Percentiles rank a stretch among this genome's conserved stretches.
Evolutionary conservation across 2,888 invertebrate species (phyloP).

Genomic region (Agrotis segetum): DNA sequence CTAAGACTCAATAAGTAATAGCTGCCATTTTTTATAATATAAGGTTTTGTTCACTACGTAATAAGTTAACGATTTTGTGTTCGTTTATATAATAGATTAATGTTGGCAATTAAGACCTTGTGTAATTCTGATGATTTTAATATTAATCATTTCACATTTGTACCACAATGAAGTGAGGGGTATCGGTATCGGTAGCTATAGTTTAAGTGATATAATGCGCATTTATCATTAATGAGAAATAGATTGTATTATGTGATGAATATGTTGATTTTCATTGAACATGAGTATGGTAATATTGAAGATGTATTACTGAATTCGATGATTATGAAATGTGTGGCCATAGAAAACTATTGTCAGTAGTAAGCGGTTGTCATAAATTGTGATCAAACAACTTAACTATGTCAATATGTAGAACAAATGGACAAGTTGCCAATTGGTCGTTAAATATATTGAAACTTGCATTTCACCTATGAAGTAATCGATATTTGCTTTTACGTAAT

Average conservation of each 20-base stretch:
- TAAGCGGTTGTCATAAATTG: conserved; percentile 47
- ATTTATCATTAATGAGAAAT: conserved; percentile 66
- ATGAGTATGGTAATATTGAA: conserved; percentile 57
- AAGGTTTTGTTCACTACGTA: conserved; percentile 73
- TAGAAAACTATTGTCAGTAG: conserved; percentile 60
- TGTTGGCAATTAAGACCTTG: conserved; percentile 64
- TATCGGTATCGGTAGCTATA: conserved; percentile 68
- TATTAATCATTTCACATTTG: conserved; percentile 52
- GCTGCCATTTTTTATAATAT: conserved; percentile 82
- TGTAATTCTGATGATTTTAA: conserved; percentile 47
- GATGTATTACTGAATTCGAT: conserved; percentile 54
- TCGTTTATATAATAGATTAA: conserved; percentile 71
- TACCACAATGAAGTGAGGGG: conserved; percentile 45
- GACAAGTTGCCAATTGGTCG: conserved; percentile 63
- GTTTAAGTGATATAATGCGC: conserved; percentile 70
- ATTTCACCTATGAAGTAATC: conserved; percentile 78
- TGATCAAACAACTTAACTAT: conserved; percentile 42
- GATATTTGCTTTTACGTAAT: conserved; percentile 84
- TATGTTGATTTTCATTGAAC: conserved; percentile 63
- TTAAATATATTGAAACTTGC: conserved; percentile 68
- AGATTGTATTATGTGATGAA: conserved; percentile 59
- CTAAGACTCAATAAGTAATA: conserved; percentile 84
- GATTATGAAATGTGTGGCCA: conserved; percentile 69
- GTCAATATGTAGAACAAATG: conserved; percentile 64
- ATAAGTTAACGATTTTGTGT: conserved; percentile 75